Evolutionary conservation across 2,797 vertebrate species (phyloP).

Genomic region (Lepilemur septentrionalis): DNA sequence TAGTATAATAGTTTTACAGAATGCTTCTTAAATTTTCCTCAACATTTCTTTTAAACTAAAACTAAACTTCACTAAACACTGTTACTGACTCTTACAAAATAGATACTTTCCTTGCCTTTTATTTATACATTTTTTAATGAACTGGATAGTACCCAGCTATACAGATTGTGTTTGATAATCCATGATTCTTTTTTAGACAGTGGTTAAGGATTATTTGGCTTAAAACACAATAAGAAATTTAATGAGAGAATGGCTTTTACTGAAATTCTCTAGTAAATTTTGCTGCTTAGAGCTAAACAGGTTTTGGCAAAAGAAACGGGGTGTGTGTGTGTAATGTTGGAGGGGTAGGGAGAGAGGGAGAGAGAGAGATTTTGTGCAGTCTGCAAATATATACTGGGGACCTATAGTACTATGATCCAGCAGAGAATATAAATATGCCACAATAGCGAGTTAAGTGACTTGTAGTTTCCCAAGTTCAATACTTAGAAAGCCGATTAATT

Average conservation of each 20-base stretch:
- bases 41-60: slow-evolving; percentile 19
- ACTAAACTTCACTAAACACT: neutral
- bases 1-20: neutral
- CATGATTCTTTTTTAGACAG: neutral
- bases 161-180: neutral
- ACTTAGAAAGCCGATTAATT: neutral
- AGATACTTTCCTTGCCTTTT: neutral
- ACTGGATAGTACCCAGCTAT: neutral
- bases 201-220: neutral
- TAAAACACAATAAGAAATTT: neutral
- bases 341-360: neutral
- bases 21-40: neutral
- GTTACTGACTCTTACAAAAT: neutral
- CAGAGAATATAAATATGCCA: neutral
- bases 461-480: neutral
- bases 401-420: neutral
- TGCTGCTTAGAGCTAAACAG: neutral
- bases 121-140: neutral
- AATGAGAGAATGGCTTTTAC: neutral
- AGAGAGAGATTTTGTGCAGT: neutral
- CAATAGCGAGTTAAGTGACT: neutral
- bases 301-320: neutral
- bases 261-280: neutral
- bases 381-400: neutral
- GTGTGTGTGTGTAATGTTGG: neutral